Base-by-base conservation (phyloP, 2,888 invertebrate genomes). In the Epinotia brunnichana region DNA sequence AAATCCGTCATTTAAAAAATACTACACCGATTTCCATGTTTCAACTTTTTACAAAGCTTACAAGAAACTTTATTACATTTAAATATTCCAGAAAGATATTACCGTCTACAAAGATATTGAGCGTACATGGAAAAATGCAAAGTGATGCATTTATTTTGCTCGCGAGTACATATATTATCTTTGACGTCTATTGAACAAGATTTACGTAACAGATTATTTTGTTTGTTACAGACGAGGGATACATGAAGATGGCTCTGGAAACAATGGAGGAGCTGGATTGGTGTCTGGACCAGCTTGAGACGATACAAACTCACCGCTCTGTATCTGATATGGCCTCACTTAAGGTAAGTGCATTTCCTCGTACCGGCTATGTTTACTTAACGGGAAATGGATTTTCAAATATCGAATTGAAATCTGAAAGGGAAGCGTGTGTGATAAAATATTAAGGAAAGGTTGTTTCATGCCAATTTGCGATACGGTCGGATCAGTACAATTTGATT, bases 291-390 rank as follows among this genome's bases (percentile, higher is more conserved):
- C 99, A 99, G 94, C 94, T 99, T 92, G 99, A 99, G 94, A 99
- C 99, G 79, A 99, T 99, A 90, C 99, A 99, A 95, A 99, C 99
- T 76, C 99, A 99, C 94, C 96, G 99, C 87, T 99, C 99, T 83
- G 99, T 99, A 82, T 99, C 98, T 77, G 99, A 99, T 91, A 99
- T 99, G 99, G 99, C 99, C 85, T 99, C 99, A 80, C 96, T 98
- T 86, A 99, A 99, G 97, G 99, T 99, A 94, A 92, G 87, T 81
- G 69, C 61, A 60, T 19, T 41, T 10, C 29, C 19, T 29, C 21
- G 39, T 54, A 24, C 44, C 44, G 67, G 17, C 19, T 44, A 67
- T 66, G 15, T 64, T 64, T 53, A 56, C 21, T 56, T 66, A 64
- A 39, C 54, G 39, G 59, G 39, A 64, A 54, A 54, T 39, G 19